phyloP scores from a whole-genome alignment of 2,113 vertebrate species.

The Lutjanus erythropterus region DNA sequence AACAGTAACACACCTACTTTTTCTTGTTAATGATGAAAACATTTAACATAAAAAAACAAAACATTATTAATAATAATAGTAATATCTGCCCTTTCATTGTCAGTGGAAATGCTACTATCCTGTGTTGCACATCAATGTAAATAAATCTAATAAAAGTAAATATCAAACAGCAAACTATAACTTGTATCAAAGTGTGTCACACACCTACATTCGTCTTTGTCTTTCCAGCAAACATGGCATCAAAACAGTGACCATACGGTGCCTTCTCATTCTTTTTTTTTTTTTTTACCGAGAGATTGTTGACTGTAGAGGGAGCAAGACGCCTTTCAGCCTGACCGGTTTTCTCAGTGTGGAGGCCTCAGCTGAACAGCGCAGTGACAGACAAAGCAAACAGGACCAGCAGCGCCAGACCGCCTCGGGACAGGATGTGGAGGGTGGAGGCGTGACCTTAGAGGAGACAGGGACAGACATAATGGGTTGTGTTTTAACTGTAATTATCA shows the following conservation, averaged over 20 bases:
- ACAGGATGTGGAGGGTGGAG: slow-evolving; percentile 21
- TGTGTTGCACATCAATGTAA: background rate
- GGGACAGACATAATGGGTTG: background rate
- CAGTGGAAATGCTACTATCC: background rate
- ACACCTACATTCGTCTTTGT: background rate
- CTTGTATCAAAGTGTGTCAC: background rate
- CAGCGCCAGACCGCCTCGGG: slow-evolving; percentile 39
- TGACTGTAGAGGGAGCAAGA: slow-evolving; percentile 15
- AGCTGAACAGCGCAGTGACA: slow-evolving; percentile 45
- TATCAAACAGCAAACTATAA: background rate
- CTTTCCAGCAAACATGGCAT: background rate
- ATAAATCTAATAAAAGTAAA: background rate
- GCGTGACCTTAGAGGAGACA: slow-evolving; percentile 45
- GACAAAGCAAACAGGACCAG: slow-evolving; percentile 53
- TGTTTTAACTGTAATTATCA: background rate
- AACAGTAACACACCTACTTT: background rate
- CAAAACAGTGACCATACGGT: background rate
- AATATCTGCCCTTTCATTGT: background rate
- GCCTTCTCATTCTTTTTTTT: background rate
- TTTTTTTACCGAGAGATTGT: background rate
- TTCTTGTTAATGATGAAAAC: background rate
- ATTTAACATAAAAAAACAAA: background rate
- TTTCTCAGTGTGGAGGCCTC: slow-evolving; percentile 14
- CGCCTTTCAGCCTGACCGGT: background rate
- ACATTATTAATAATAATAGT: background rate